Percentiles rank a stretch among this genome's conserved stretches.
Conservation (phyloP, 2,888 invertebrate genomes). For the Poecilus cupreus region DNA sequence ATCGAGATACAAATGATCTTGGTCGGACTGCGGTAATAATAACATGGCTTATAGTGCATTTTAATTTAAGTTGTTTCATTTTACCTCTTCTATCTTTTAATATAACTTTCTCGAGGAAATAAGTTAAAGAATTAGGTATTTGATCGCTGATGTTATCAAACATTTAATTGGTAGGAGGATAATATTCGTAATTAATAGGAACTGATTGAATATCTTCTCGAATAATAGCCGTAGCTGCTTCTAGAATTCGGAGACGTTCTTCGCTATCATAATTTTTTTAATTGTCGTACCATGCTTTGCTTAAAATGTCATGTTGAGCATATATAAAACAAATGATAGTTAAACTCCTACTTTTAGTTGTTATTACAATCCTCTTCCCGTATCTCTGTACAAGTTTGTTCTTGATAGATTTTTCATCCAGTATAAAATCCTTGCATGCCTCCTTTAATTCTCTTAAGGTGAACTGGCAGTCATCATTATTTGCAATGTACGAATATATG, state of each 20-base stretch:
- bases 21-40: constrained; percentile 65
- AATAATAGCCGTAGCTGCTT: constrained; percentile 60
- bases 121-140: constrained; percentile 64
- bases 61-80: constrained; percentile 64
- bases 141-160: constrained; percentile 64
- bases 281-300: constrained; percentile 43
- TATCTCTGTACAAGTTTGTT: constrained; percentile 65
- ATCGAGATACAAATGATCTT: constrained; percentile 64
- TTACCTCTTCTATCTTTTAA: constrained; percentile 65
- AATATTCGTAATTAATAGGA: no score
- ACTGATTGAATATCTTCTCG: no score
- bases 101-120: constrained; percentile 65
- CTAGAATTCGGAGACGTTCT: constrained; percentile 31
- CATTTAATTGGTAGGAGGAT: constrained; percentile 64
- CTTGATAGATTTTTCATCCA: constrained; percentile 63
- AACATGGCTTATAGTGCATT: constrained; percentile 63
- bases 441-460: constrained; percentile 58
- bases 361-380: constrained; percentile 67
- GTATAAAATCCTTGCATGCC: constrained; percentile 56
- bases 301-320: constrained; percentile 53
- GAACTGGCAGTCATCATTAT: constrained; percentile 61
- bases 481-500: constrained; percentile 66
- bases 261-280: constrained; percentile 25
- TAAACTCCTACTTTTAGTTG: constrained; percentile 61
- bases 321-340: constrained; percentile 59